These are phyloP conservation scores for Corythornis cristatus DNA, from an alignment of 2,113 vertebrate genomes.

Conservation along the genomic window DNA sequence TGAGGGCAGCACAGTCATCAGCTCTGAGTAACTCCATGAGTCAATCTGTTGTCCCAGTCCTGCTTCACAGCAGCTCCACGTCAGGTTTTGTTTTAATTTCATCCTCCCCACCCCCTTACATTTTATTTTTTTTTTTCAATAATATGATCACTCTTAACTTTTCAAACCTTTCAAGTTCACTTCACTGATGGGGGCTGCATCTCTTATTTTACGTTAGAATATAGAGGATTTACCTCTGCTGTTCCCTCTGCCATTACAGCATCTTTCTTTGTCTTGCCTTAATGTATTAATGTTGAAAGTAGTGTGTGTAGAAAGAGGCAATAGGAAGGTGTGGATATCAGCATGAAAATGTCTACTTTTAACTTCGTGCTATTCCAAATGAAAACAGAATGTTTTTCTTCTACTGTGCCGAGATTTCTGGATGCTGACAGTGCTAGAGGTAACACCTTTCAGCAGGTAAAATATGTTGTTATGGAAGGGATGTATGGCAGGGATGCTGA, in stretches of 20 bases:
- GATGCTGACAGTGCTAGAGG: slow-evolving; percentile 34
- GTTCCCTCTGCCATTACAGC: background rate
- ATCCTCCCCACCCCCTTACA: background rate
- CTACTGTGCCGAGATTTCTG: background rate
- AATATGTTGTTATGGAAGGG: slow-evolving; percentile 67
- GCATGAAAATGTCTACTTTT: background rate
- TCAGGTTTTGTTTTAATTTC: slow-evolving; percentile 16
- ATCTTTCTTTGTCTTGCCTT: slow-evolving; percentile 42
- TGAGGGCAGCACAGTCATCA: slow-evolving; percentile 53
- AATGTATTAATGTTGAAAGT: slow-evolving; percentile 23
- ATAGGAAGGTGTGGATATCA: background rate
- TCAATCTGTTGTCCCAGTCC: slow-evolving; percentile 3
- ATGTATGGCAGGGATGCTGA: slow-evolving; percentile 76
- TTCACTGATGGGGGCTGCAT: background rate
- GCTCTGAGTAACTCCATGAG: background rate
- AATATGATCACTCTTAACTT: slow-evolving; percentile 51
- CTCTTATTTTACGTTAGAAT: background rate
- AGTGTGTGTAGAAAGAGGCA: background rate
- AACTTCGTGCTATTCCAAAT: background rate
- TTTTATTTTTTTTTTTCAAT: background rate
- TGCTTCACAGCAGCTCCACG: background rate
- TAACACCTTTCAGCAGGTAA: slow-evolving; percentile 79
- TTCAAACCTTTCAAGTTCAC: slow-evolving; percentile 29
- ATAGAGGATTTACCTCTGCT: background rate
- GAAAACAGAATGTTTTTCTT: background rate